phyloP scores from a whole-genome alignment of 2,888 invertebrate genomes.

The Sarcophaga subvicina region DNA sequence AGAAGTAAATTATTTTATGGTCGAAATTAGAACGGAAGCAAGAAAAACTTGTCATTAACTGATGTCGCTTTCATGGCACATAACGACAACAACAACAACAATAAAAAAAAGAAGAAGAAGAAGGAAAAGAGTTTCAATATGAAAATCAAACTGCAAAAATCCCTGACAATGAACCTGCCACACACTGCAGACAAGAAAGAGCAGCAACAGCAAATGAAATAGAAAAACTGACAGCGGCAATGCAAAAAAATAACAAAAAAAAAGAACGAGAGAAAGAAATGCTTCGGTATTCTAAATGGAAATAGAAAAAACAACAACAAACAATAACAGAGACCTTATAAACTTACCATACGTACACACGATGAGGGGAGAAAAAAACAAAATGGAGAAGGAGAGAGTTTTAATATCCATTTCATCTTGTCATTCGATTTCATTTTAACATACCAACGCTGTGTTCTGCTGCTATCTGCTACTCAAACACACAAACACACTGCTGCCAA shows the following conservation, averaged over 20 bases:
- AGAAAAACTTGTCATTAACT: constrained; percentile 47
- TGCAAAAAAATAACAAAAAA: constrained; percentile 13
- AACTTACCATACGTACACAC: background rate
- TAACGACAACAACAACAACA: background rate
- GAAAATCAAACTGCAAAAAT: constrained; percentile 46
- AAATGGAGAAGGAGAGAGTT: constrained; percentile 40
- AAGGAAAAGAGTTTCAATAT: constrained; percentile 45
- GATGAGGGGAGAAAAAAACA: constrained; percentile 13
- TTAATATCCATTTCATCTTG: constrained; percentile 70
- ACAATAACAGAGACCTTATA: background rate
- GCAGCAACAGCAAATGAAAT: constrained; percentile 16
- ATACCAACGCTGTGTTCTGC: constrained; percentile 61
- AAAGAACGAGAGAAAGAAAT: constrained; percentile 4
- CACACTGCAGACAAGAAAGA: background rate
- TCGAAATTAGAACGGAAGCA: constrained; percentile 23
- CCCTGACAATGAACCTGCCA: constrained; percentile 63
- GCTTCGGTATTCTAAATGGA: constrained; percentile 25
- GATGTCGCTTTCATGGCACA: constrained; percentile 49
- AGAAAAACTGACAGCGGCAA: constrained; percentile 22
- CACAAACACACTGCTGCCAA: background rate
- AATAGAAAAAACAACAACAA: constrained; percentile 15
- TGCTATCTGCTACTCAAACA: too few relatives aligned
- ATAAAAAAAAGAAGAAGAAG: background rate
- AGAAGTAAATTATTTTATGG: constrained; percentile 38
- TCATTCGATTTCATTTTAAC: constrained; percentile 69